Percentiles rank a stretch among this genome's conserved stretches.
Conservation (phyloP, 2,888 invertebrate species). For the Shargacucullia verbasci region DNA sequence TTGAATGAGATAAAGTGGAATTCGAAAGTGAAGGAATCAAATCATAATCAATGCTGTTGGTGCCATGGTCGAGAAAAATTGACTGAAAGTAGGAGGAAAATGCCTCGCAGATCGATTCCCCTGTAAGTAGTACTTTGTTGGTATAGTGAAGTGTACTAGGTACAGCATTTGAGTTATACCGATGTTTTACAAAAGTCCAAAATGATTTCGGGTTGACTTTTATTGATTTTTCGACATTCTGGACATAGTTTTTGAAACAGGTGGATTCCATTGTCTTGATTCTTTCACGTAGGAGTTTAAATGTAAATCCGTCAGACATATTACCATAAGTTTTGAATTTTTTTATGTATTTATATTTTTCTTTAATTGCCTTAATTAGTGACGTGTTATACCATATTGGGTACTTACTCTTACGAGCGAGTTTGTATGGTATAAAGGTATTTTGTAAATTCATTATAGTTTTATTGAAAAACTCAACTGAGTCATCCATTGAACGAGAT, state of each 20-base stretch:
- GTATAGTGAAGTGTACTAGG: neutral
- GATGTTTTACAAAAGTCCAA: constrained; percentile 2
- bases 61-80: neutral
- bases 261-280: neutral
- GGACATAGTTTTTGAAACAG: neutral
- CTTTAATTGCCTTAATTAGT: neutral
- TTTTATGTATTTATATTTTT: neutral
- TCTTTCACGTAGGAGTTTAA: constrained; percentile 2
- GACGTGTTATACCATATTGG: neutral
- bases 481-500: neutral
- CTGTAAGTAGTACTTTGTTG: neutral
- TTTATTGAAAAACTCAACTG: neutral
- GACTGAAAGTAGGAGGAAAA: neutral
- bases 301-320: neutral
- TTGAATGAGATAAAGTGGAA: neutral
- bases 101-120: neutral
- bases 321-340: neutral
- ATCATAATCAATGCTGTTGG: neutral
- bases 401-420: neutral
- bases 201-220: neutral
- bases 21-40: neutral
- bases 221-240: neutral
- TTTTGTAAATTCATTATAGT: neutral
- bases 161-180: neutral
- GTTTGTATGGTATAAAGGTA: neutral